Percentiles rank a stretch among this genome's conserved stretches.
Conservation (phyloP, 2,113 vertebrate species). For the Arothron firmamentum region DNA sequence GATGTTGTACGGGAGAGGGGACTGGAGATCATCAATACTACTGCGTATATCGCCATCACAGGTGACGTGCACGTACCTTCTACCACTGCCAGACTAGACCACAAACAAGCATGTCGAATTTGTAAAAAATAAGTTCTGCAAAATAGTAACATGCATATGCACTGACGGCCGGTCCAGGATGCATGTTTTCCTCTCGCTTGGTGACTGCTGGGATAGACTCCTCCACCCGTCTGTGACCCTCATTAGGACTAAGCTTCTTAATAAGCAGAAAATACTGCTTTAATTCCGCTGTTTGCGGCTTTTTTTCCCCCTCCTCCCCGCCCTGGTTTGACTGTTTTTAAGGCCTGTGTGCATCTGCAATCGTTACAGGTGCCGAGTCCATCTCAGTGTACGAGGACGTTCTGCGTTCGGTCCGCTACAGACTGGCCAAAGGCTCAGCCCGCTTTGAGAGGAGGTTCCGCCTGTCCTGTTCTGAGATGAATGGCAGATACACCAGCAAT, state of each 20-base stretch:
- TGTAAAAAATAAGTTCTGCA: too few species aligned
- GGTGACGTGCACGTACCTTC: slow-evolving; percentile 63
- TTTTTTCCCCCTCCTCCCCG: slow-evolving; percentile 15
- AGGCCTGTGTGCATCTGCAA: neutral
- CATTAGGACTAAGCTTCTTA: too few species aligned
- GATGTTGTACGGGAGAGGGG: slow-evolving; percentile 85
- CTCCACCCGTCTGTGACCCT: too few species aligned
- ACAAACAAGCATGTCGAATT: too few species aligned
- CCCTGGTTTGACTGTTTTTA: neutral
- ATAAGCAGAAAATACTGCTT: too few species aligned
- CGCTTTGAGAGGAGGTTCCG: slow-evolving; percentile 93
- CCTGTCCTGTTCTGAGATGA: slow-evolving; percentile 97
- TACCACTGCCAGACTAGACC: neutral
- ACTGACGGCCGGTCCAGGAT: too few species aligned
- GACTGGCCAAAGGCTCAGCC: slow-evolving; percentile 82
- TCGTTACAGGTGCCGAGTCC: slow-evolving; percentile 86
- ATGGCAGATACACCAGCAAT: slow-evolving; percentile 96
- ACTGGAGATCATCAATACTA: slow-evolving; percentile 91
- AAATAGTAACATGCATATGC: too few species aligned
- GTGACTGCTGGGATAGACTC: too few species aligned
- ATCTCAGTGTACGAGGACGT: slow-evolving; percentile 94
- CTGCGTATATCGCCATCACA: slow-evolving; percentile 89
- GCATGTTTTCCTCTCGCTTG: too few species aligned
- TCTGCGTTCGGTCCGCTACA: slow-evolving; percentile 86
- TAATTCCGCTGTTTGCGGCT: neutral